Evolutionary conservation across 2,888 invertebrate genomes (phyloP).

Genomic region (Orthonevra nobilis): DNA sequence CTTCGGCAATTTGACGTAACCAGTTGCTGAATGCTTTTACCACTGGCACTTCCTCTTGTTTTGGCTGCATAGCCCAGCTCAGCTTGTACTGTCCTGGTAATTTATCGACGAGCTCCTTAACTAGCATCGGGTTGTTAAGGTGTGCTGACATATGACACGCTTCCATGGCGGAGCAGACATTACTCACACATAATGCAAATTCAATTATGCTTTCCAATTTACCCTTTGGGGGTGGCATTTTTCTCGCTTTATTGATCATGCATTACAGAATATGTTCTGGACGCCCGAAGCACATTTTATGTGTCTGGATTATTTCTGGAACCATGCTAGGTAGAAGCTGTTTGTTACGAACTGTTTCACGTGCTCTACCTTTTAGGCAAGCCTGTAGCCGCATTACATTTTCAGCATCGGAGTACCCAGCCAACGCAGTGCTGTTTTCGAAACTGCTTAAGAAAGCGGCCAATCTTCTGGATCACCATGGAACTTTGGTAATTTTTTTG

Average conservation of each 20-base stretch:
- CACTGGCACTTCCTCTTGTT: slow-evolving; percentile 13
- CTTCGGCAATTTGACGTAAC: slow-evolving; percentile 35
- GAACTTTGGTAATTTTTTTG: slow-evolving; percentile 28
- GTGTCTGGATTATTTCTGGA: slow-evolving; percentile 48
- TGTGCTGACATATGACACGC: slow-evolving; percentile 40
- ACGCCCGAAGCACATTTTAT: slow-evolving; percentile 45
- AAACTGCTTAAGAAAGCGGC: slow-evolving; percentile 63
- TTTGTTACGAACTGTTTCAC: slow-evolving; percentile 42
- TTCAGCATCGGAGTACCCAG: slow-evolving; percentile 51
- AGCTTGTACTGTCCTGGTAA: slow-evolving; percentile 24
- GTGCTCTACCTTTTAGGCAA: slow-evolving; percentile 42
- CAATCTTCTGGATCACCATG: slow-evolving; percentile 52
- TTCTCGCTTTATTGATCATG: slow-evolving; percentile 36
- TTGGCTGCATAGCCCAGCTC: slow-evolving; percentile 42
- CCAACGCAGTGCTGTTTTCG: slow-evolving; percentile 54
- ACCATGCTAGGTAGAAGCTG: slow-evolving; percentile 44
- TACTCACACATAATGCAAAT: slow-evolving; percentile 32
- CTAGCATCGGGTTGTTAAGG: slow-evolving; percentile 46
- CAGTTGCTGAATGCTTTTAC: slow-evolving; percentile 42
- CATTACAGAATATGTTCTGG: slow-evolving; percentile 54
- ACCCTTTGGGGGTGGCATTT: slow-evolving; percentile 32
- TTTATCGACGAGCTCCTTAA: slow-evolving; percentile 44
- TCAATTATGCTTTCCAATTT: slow-evolving; percentile 45
- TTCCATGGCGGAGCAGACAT: slow-evolving; percentile 50
- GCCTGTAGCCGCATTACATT: slow-evolving; percentile 59